Base-by-base conservation (phyloP, 2,888 invertebrate species). In the Gnatocerus cornutus region DNA sequence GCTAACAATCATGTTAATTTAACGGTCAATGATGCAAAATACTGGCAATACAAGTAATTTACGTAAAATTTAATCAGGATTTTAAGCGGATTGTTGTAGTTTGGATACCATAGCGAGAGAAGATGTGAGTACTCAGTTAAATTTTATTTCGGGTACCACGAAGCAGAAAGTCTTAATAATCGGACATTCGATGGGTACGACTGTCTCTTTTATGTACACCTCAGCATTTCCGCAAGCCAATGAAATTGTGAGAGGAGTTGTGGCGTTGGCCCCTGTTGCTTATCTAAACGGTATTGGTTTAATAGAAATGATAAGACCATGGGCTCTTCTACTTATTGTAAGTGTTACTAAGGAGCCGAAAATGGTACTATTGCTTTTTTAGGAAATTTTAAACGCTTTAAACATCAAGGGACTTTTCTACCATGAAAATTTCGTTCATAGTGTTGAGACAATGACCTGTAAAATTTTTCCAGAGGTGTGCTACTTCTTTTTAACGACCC, bases 201-300 rank as follows among this genome's bases (percentile, higher is more conserved):
- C 56, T 1, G 7, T 65, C 0, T 27, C 27, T 0, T 65, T 56
- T 14, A 48, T 65, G 21, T 65, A 65, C 21, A 3, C 37, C 10
- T 46, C 46, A 12, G 21, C 89, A 13, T 86, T 88, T 74, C 89
- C 90, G 0, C 87, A 91, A 68, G 80, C 80, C 14, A 90, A 92
- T 73, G 87, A 89, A 30, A 88, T 90, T 66, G 84, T 93, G 33
- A 87, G 87, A 73, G 88, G 89, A 0, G 90, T 90, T 65, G 89
- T 90, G 73, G 88, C 90, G 21, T 82, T 92, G 45, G 45, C 58
- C 1, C 58, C 58, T 0, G 29, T 43, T 1, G 37, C 16, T 9
- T 33, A 41, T 41, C 2, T 41, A 12, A 13, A 41, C 6, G 41
- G n/a, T 12, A n/a, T 41, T 10, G 12, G 2, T n/a, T 12, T 41